Percentiles rank a stretch among this genome's conserved stretches.
These are phyloP conservation scores for Acrobasis suavella DNA, from an alignment of 2,888 invertebrate species.

Conservation along the genomic window DNA sequence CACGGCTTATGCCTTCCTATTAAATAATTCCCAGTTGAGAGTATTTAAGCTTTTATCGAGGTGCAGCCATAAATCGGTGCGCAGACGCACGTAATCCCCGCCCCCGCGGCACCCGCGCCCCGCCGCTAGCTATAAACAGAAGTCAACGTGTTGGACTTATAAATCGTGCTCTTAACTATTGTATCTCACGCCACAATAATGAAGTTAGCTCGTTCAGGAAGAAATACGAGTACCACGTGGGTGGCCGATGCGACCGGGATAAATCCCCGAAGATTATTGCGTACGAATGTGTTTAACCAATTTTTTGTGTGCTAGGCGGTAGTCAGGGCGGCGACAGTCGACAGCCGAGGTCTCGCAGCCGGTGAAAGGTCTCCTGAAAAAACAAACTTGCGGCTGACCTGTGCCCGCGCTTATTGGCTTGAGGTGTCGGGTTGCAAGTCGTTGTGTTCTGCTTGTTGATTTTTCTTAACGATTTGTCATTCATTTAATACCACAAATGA, in stretches of 20 bases:
- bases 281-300: conserved; percentile 64
- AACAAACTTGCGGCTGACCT: conserved; percentile 54
- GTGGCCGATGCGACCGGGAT: conserved; percentile 70
- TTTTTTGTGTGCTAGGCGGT: conserved; percentile 70
- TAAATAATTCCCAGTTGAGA: conserved; percentile 73
- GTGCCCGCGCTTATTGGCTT: conserved; percentile 31
- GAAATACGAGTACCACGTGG: conserved; percentile 79
- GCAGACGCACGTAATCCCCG: conserved; percentile 77
- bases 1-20: conserved; percentile 46
- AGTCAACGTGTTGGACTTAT: conserved; percentile 82
- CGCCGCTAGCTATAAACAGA: conserved; percentile 80
- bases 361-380: conserved; percentile 73
- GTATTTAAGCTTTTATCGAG: conserved; percentile 82
- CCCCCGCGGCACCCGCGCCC: conserved; percentile 68
- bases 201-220: conserved; percentile 81
- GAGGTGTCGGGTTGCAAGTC: conserved; percentile 46
- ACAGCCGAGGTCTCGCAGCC: conserved; percentile 57
- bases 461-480: not conserved
- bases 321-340: conserved; percentile 62
- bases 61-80: conserved; percentile 75
- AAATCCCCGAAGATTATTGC: conserved; percentile 76
- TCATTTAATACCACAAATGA: not conserved
- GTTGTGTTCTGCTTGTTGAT: not conserved
- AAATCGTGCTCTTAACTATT: conserved; percentile 82
- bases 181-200: conserved; percentile 82